Evolutionary conservation across 2,888 invertebrate genomes (phyloP), one percentile per base, ranked within the genome.

Genomic region (Seira musarum): DNA sequence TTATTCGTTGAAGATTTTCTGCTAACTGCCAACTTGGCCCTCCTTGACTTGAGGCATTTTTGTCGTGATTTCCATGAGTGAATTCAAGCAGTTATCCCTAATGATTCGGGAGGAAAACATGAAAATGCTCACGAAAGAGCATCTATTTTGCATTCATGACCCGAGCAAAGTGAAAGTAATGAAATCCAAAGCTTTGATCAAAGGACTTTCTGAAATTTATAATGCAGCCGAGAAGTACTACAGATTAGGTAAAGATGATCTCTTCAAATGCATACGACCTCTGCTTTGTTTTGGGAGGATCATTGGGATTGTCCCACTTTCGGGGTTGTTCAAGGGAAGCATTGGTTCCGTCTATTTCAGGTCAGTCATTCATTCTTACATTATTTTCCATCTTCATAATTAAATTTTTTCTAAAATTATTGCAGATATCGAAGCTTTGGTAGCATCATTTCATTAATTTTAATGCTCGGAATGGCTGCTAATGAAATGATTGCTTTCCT

Each of bases 401-500:
- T 25, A 10, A 30, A n/a, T 8, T 61, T 61, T 61, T 22, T 61
- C 8, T 61, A 19, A 22, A 10, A 3, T 10, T 22, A 5, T 61
- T 10, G 19, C 2, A 49, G 63, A 13, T 49, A 8, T n/a, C 15
- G 15, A 49, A 84, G 84, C 30, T 21, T 82, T 13, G 30, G 79
- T 17, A 66, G 72, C 15, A 22, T 84, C 0, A 63, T 75, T 10
- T 63, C 82, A 5, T n/a, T 65, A 10, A 10, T 71, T 22, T 49
- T 83, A 1, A 82, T 84, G n/a, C 1, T 68, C 0, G 35, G 79
- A 0, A 61, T 84, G 53, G 40, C 15, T 8, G 3, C 57, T 1
- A 82, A 82, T 24, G 66, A 79, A 15, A 22, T n/a, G 0, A n/a
- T 84, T 10, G 73, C 84, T 0, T 2, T 82, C 0, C 2, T 73